A percentile compares a stretch with the other conserved stretches of the same genome.
phyloP scores from a whole-genome alignment of 2,113 vertebrate genomes.

The Sylvietta virens region DNA sequence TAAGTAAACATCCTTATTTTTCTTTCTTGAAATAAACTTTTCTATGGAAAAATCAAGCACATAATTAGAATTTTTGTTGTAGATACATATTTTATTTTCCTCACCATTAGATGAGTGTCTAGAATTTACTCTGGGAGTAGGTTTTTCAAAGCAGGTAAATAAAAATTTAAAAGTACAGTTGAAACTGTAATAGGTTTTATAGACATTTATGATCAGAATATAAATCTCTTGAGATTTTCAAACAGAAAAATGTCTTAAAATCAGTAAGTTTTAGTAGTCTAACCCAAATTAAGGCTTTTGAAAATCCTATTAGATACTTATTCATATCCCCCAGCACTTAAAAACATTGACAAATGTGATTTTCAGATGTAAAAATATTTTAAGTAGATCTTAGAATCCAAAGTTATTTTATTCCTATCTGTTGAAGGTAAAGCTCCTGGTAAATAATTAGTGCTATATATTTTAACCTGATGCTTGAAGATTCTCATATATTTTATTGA shows the following conservation, averaged over 20 bases:
- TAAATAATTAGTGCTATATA: background rate
- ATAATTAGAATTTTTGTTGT: background rate
- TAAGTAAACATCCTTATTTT: background rate
- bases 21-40: background rate
- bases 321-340: background rate
- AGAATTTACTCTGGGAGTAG: background rate
- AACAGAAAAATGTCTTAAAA: background rate
- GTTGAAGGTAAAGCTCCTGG: background rate
- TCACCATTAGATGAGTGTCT: background rate
- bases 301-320: background rate
- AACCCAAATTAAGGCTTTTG: background rate
- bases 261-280: background rate
- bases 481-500: background rate
- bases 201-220: background rate
- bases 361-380: background rate
- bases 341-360: background rate
- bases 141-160: background rate
- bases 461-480: background rate
- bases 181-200: background rate
- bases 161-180: background rate
- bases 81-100: background rate
- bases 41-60: background rate
- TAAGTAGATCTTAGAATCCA: background rate
- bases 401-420: background rate
- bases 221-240: background rate